Conservation (phyloP, 2,888 invertebrate genomes). For the Busseola fusca region DNA sequence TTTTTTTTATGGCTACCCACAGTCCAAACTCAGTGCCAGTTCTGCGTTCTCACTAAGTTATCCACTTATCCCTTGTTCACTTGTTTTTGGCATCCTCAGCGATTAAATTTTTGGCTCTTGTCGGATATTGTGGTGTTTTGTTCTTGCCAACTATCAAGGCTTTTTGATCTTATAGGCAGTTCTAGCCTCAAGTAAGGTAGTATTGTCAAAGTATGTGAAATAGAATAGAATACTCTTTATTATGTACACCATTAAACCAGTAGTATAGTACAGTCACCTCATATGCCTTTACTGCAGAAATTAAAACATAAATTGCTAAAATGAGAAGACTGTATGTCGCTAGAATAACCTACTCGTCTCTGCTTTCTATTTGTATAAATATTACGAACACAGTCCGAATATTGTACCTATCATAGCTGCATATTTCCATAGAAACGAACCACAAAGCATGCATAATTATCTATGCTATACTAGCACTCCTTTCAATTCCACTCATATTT, state of each 20-base stretch:
- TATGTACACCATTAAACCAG: background rate
- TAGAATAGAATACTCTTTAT: background rate
- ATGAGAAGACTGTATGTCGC: constrained; percentile 5
- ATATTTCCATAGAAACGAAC: constrained; percentile 22
- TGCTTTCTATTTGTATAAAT: constrained; percentile 30
- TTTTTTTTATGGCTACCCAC: background rate
- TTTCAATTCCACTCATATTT: constrained; percentile 19
- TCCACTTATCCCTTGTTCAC: constrained; percentile 30
- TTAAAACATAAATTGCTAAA: background rate
- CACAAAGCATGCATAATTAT: constrained; percentile 18
- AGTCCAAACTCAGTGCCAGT: background rate
- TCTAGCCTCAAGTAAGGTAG: background rate
- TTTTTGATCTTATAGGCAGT: constrained; percentile 1
- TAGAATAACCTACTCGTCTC: background rate
- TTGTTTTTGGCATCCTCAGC: constrained; percentile 39
- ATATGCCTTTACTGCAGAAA: background rate
- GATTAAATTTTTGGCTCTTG: constrained; percentile 36
- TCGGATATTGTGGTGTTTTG: constrained; percentile 23
- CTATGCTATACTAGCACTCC: constrained; percentile 25
- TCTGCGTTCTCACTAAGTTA: constrained; percentile 28
- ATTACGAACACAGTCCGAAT: constrained; percentile 18
- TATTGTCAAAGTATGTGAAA: background rate
- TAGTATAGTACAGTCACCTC: background rate
- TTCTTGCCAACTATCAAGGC: constrained; percentile 11
- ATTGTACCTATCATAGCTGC: constrained; percentile 18